Evolutionary conservation across 2,888 invertebrate genomes (phyloP).

Genomic region (Diarsia rubi): DNA sequence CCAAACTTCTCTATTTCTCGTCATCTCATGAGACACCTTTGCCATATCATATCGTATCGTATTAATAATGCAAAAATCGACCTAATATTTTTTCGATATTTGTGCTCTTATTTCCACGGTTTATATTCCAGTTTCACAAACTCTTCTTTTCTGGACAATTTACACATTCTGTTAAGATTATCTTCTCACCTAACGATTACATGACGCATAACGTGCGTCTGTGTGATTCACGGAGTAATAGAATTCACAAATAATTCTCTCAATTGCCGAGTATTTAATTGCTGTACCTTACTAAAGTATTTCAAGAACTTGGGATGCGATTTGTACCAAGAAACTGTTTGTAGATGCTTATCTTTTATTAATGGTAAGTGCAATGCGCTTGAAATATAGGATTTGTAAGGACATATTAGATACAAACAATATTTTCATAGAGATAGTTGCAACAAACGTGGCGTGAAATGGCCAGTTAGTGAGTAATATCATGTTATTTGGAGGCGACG

Average conservation of each 20-base stretch:
- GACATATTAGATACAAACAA: conserved; percentile 68
- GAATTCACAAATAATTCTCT: conserved; percentile 20
- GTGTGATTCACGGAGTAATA: conserved; percentile 3
- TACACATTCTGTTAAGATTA: not conserved
- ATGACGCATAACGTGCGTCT: not conserved
- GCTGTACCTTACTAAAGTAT: conserved; percentile 36
- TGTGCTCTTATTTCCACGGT: not conserved
- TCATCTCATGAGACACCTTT: no score
- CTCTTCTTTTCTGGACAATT: no score
- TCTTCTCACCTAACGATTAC: not conserved
- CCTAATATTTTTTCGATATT: not conserved
- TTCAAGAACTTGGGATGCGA: conserved; percentile 49
- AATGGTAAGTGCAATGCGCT: conserved; percentile 57
- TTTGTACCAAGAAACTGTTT: conserved; percentile 31
- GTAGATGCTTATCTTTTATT: conserved; percentile 57
- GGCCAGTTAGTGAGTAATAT: conserved; percentile 90
- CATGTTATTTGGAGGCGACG: conserved; percentile 87
- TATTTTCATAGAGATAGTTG: conserved; percentile 75
- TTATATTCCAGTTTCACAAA: not conserved
- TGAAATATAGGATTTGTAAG: conserved; percentile 57
- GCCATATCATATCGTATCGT: not conserved
- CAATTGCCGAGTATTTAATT: conserved; percentile 30
- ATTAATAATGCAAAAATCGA: not conserved
- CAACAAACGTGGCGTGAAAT: conserved; percentile 87
- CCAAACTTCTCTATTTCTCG: no score